These are phyloP conservation scores for Diplogasteroides magnus DNA, from an alignment of 1,140 invertebrate species.

Conservation along the genomic window DNA sequence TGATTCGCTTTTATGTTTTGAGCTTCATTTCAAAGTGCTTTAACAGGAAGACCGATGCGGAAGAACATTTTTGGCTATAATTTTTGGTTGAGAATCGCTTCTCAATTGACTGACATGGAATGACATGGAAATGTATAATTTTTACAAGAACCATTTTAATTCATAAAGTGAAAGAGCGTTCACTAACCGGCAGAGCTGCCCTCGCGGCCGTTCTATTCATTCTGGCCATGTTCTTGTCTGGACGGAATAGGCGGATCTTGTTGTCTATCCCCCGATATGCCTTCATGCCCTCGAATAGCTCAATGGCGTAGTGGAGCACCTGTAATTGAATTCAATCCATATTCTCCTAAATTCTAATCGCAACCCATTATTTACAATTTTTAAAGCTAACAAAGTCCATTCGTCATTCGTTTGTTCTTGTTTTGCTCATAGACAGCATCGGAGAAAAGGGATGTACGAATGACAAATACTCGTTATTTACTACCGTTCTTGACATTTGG, in stretches of 20 bases:
- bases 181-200: conserved; percentile 71
- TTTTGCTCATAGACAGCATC: no score
- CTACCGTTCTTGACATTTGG: no score
- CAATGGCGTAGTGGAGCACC: conserved; percentile 60
- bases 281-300: conserved; percentile 98
- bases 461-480: no score
- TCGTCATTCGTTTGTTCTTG: no score
- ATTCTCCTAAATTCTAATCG: no score
- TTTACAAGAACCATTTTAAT: background rate
- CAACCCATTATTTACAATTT: no score
- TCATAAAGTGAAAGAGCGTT: conserved; percentile 1
- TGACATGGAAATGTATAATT: background rate
- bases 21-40: conserved; percentile 9
- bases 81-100: conserved; percentile 5
- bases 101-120: background rate
- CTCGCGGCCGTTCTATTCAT: conserved; percentile 79
- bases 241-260: conserved; percentile 86
- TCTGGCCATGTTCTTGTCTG: conserved; percentile 86
- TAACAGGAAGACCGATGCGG: conserved; percentile 2
- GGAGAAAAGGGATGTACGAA: no score
- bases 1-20: conserved; percentile 1
- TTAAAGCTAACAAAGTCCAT: no score
- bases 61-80: conserved; percentile 3
- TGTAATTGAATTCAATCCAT: no score
- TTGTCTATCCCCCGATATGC: conserved; percentile 88